Percentiles rank a stretch among this genome's conserved stretches.
Evolutionary conservation across 2,797 vertebrate species (phyloP).

Genomic region (Sebastes vulpes): DNA sequence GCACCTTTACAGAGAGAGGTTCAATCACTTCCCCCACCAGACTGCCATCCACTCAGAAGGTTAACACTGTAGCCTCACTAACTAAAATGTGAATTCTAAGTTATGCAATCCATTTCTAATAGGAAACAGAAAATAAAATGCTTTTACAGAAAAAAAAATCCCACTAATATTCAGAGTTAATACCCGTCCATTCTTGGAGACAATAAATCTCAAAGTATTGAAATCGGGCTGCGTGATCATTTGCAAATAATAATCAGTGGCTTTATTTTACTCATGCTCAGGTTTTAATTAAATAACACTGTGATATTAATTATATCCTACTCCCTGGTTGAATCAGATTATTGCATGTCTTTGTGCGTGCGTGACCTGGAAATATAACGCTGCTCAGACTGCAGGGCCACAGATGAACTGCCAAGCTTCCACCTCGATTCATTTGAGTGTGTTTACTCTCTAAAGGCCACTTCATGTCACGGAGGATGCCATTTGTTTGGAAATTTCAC

Average conservation of each 20-base stretch:
- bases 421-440: slow-evolving; percentile 27
- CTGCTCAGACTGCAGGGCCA: slow-evolving; percentile 51
- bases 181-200: slow-evolving; percentile 25
- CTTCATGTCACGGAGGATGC: slow-evolving; percentile 23
- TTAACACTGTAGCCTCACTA: background rate
- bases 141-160: background rate
- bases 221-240: slow-evolving; percentile 60
- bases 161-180: slow-evolving; percentile 26
- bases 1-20: background rate
- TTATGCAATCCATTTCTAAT: background rate
- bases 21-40: background rate
- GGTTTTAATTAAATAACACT: slow-evolving; percentile 84
- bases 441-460: slow-evolving; percentile 35
- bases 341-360: slow-evolving; percentile 66
- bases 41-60: background rate
- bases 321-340: slow-evolving; percentile 72
- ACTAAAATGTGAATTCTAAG: background rate
- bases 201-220: slow-evolving; percentile 36
- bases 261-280: slow-evolving; percentile 73
- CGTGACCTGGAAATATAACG: slow-evolving; percentile 65
- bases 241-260: slow-evolving; percentile 77
- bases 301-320: slow-evolving; percentile 82
- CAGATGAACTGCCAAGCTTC: slow-evolving; percentile 35
- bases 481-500: slow-evolving; percentile 53
- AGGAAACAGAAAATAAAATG: background rate